Evolutionary conservation across 1,140 invertebrate genomes (phyloP).

Genomic region (Sogatella furcifera): DNA sequence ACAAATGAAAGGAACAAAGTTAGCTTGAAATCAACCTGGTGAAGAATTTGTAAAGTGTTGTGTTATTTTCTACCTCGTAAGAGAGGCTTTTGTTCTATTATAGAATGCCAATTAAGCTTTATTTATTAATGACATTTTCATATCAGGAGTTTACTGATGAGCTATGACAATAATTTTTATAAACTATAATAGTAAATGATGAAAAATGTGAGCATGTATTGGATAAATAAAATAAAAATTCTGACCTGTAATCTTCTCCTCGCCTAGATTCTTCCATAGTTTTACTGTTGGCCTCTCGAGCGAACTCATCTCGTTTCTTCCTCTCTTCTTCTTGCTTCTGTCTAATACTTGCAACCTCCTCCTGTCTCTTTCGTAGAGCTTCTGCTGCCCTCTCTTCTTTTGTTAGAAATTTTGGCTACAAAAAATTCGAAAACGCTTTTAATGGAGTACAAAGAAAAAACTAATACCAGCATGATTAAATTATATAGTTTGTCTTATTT

Average conservation of each 20-base stretch:
- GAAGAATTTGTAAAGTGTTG: too few relatives aligned
- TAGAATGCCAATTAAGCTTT: too few relatives aligned
- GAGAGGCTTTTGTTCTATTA: too few relatives aligned
- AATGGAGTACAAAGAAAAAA: neutral
- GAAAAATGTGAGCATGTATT: neutral
- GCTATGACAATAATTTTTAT: too few relatives aligned
- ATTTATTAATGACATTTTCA: too few relatives aligned
- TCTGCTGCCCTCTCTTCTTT: conserved; percentile 89
- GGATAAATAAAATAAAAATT: neutral
- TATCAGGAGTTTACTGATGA: too few relatives aligned
- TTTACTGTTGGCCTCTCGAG: conserved; percentile 38
- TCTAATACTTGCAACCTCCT: conserved; percentile 63
- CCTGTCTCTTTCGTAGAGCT: conserved; percentile 77
- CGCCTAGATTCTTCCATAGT: conserved; percentile 20
- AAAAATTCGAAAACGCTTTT: conserved; percentile 9
- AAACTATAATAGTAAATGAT: too few relatives aligned
- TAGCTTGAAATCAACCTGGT: too few relatives aligned
- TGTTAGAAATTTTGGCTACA: conserved; percentile 85
- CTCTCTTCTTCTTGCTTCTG: conserved; percentile 58
- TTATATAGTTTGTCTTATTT: conserved; percentile 25
- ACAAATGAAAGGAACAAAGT: too few relatives aligned
- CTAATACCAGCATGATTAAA: neutral
- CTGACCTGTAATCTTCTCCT: conserved; percentile 22
- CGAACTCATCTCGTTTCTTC: conserved; percentile 47
- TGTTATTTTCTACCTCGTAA: too few relatives aligned